A percentile compares a stretch with the other conserved stretches of the same genome.
These are phyloP conservation scores for Fulmarus glacialis DNA, from an alignment of 2,113 vertebrate genomes.

Conservation along the genomic window DNA sequence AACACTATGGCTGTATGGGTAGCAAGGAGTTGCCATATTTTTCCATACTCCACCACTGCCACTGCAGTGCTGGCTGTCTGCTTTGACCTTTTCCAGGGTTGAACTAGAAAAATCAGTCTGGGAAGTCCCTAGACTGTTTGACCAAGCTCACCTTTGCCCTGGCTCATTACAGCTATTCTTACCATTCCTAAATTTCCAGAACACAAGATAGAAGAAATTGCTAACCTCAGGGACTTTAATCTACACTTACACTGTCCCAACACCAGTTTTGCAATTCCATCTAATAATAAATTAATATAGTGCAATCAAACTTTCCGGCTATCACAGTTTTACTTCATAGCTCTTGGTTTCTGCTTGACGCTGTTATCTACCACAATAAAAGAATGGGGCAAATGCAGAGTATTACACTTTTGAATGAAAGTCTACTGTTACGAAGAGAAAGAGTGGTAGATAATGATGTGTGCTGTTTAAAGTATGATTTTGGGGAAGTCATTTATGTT, in stretches of 20 bases:
- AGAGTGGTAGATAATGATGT: background rate
- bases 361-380: background rate
- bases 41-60: background rate
- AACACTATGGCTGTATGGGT: background rate
- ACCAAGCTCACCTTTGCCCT: background rate
- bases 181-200: background rate
- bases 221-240: background rate
- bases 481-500: background rate
- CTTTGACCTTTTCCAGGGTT: background rate
- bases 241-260: background rate
- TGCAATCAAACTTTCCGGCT: background rate
- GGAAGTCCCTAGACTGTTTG: background rate
- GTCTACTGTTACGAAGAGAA: background rate
- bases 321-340: background rate
- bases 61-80: background rate
- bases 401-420: background rate
- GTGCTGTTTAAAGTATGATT: background rate
- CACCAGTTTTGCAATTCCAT: background rate
- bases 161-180: background rate
- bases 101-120: background rate
- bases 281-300: background rate
- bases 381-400: background rate
- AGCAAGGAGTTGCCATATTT: background rate
- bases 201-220: background rate
- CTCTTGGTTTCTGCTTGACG: background rate